Evolutionary conservation across 2,797 vertebrate genomes (phyloP), one percentile per base, ranked within the genome.

Genomic region (Arrhamphus sclerolepis): DNA sequence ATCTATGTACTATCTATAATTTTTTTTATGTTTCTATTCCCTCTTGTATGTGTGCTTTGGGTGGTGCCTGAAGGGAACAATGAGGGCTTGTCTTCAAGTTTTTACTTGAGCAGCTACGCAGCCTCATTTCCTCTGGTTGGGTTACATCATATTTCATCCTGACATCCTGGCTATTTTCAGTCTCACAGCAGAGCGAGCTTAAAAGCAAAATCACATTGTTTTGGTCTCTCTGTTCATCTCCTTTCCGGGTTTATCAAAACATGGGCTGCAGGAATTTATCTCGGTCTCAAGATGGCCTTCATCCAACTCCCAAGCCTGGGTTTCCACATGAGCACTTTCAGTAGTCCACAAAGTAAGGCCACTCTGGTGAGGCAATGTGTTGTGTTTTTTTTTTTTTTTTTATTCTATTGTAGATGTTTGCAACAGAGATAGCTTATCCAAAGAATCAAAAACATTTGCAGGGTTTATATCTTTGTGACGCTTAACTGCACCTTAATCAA

Each of bases 1-100:
- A 65, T 62, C 44, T 47, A 34, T 56, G 24, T 60, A 56, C 49
- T 13, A n/a, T 17, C 55, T 50, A 31, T 70, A 62, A 74, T 55
- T 10, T 69, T 66, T 70, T 65, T 43, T 3, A 79, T 63, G 67
- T 66, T 69, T 74, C 38, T 64, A 24, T 50, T 74, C 14, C 7
- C 10, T 42, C 64, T 66, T 64, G 53, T 75, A 70, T 81, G 70
- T 87, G 67, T 86, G 78, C 59, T 20, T 50, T 83, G 78, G 89
- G 89, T 76, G 82, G 50, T 66, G 81, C 70, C 81, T 60, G 14
- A 46, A 61, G 57, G 46, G 14, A 83, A 92, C 87, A 91, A 90
- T 88, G 62, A 74, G 21, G 56, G 59, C 80, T 85, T 90, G 87
- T 90, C 81, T 78, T 75, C 65, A 70, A 56, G 79, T 75, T 70